Evolutionary conservation across 1,140 invertebrate genomes (phyloP).

Genomic region (Notospermus geniculatus): DNA sequence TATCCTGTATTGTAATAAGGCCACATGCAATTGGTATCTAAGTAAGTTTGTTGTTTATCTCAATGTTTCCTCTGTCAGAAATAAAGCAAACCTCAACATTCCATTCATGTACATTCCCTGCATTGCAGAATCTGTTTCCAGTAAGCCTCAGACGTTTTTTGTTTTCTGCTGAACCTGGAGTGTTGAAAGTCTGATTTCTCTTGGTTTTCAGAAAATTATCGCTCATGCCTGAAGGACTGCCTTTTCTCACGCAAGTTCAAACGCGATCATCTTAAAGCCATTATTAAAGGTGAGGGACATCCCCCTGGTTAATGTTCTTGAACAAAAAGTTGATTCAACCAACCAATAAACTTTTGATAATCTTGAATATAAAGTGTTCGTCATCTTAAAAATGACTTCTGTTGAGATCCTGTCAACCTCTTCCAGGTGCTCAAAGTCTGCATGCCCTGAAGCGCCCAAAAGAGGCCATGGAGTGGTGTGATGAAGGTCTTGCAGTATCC

Average conservation of each 20-base stretch:
- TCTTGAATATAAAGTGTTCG: no score
- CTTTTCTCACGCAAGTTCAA: slow-evolving; percentile 75
- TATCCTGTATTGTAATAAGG: slow-evolving; percentile 86
- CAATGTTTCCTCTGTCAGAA: not conserved
- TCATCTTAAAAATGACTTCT: no score
- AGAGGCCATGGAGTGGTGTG: slow-evolving; percentile 71
- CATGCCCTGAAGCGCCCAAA: slow-evolving; percentile 69
- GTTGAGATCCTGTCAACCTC: not conserved
- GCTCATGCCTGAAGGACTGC: slow-evolving; percentile 68
- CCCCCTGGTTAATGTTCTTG: no score
- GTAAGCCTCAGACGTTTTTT: not conserved
- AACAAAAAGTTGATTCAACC: no score
- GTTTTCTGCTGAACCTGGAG: not conserved
- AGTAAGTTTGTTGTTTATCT: slow-evolving; percentile 62
- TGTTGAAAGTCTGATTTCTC: not conserved
- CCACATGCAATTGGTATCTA: slow-evolving; percentile 81
- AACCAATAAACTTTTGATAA: no score
- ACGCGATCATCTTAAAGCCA: slow-evolving; percentile 75
- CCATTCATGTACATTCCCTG: no score
- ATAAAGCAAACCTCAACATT: no score
- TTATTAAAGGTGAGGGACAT: slow-evolving; percentile 59
- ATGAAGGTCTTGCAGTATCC: slow-evolving; percentile 53
- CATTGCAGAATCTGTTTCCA: no score
- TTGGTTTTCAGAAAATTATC: slow-evolving; percentile 47
- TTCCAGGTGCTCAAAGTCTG: slow-evolving; percentile 68